Base-by-base conservation (phyloP, 2,888 invertebrate genomes). In the Protophormia terraenovae region DNA sequence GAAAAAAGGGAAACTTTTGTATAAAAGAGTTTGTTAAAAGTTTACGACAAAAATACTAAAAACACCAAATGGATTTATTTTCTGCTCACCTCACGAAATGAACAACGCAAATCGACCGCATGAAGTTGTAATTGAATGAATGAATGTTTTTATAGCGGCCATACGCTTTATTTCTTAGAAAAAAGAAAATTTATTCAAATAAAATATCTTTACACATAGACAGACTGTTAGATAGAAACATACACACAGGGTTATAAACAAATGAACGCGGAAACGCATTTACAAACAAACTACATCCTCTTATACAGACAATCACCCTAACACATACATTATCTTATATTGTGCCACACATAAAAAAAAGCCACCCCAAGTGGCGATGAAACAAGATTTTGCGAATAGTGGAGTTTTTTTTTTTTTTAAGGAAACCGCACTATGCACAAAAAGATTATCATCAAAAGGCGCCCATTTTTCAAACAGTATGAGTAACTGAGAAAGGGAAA, bases 71-170 rank as follows among this genome's bases (percentile, higher is more conserved):
- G 22, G 16, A 72, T 32, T 35, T 69, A 19, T 60, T 47, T 53
- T 24, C 1, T 5, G 35, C 19, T 19, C 16, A 32, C 16, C 27
- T 24, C 41, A 64, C 24, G 4, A 77, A 81, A 77, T 76, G 67
- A 80, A 66, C 77, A 81, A 12, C 66, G 67, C 16, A 81, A 84
- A 80, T 84, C 80, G 80, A 60, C 72, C 76, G 76, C 80, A 67
- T 50, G 50, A 66, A 60, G 35, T 72, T 72, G 76, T 77, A 84
- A 76, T 71, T 80, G 72, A 77, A 84, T 79, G 62, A n/a, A n/a
- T n/a, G n/a, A n/a, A n/a, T 53, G 66, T 80, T 71, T 78, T 47
- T 45, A 19, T 32, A 38, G 24, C 41, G 60, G 38, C 45, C 41
- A 32, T 32, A 64, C 53, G 41, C 62, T 76, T 66, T 64, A 53